Evolutionary conservation across 2,113 vertebrate genomes (phyloP).

Genomic region (Urocolius indicus): DNA sequence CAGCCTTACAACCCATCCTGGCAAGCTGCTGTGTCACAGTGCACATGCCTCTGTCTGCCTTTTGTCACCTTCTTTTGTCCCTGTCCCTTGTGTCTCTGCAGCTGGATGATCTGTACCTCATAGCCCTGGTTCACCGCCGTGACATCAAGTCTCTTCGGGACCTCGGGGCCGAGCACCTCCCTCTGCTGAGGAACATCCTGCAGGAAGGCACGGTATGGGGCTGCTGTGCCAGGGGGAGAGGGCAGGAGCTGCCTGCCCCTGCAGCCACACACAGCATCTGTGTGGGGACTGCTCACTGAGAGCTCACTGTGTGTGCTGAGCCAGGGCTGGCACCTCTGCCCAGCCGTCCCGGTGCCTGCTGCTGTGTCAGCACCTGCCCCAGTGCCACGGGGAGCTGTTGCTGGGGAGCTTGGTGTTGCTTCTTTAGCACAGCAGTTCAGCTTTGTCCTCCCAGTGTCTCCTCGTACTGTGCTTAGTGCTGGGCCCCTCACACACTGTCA

Average conservation of each 20-base stretch:
- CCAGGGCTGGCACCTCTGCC: not conserved
- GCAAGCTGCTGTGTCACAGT: not conserved
- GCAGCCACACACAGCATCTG: not conserved
- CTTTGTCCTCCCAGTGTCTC: too few relatives aligned
- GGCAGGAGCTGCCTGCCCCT: too few relatives aligned
- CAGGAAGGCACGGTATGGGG: slow-evolving; percentile 83
- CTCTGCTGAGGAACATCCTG: slow-evolving; percentile 86
- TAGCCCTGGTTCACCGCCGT: slow-evolving; percentile 85
- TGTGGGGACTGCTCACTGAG: not conserved
- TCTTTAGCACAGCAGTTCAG: too few relatives aligned
- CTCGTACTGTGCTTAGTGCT: too few relatives aligned
- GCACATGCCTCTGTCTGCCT: not conserved
- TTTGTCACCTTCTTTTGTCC: fast-evolving
- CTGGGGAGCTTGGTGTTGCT: too few relatives aligned
- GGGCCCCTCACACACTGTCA: too few relatives aligned
- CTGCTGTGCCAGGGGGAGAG: too few relatives aligned
- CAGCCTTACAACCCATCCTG: not conserved
- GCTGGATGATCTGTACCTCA: slow-evolving; percentile 92
- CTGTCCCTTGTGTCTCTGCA: slow-evolving; percentile 42
- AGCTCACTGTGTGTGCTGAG: not conserved
- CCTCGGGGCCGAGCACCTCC: slow-evolving; percentile 86
- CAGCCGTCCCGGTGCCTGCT: not conserved
- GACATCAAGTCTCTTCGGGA: slow-evolving; percentile 87
- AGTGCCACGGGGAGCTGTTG: not conserved
- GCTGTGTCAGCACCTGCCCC: not conserved